Base-by-base conservation (phyloP, 2,888 invertebrate genomes). In the Sesamia inferens region DNA sequence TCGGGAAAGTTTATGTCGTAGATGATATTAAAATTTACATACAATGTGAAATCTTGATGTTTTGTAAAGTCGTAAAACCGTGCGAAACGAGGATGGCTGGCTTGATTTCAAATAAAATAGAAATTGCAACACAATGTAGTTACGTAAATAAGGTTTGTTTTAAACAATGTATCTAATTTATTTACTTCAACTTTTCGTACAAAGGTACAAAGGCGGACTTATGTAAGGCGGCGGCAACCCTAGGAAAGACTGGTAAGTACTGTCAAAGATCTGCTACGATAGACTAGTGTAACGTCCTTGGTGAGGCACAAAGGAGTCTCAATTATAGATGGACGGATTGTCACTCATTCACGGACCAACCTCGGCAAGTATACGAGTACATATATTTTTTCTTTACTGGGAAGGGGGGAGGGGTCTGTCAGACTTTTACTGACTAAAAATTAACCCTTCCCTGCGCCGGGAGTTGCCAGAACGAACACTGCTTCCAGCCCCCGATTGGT, bases 41-140 rank as follows among this genome's bases (percentile, higher is more conserved):
- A 51, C 51, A 51, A 51, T 51, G 19, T 51, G 51, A 19, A n/a
- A 51, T 51, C 51, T 19, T 4, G 19, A 51, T n/a, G 51, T n/a
- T 51, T 51, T n/a, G 51, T 51, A 8, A 51, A n/a, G 51, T 51
- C 51, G 51, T 51, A 51, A 51, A 51, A 51, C 51, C 51, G 19
- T 10, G 51, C 51, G 19, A 5, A 51, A n/a, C 19, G 19, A 19
- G 51, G 51, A n/a, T 10, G 10, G 10, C 19, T n/a, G 8, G 8
- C 51, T 54, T 11, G n/a, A n/a, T 54, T n/a, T 5, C 5, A n/a
- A 54, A 54, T 11, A n/a, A 54, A 54, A n/a, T 54, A n/a, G 11
- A 54, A n/a, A n/a, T 54, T n/a, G 54, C 54, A 54, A 54, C 54
- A 54, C 54, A 51, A 51, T n/a, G 51, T 51, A n/a, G 51, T n/a